Conservation (phyloP, 2,113 vertebrate species). For the Tragelaphus imberbis region DNA sequence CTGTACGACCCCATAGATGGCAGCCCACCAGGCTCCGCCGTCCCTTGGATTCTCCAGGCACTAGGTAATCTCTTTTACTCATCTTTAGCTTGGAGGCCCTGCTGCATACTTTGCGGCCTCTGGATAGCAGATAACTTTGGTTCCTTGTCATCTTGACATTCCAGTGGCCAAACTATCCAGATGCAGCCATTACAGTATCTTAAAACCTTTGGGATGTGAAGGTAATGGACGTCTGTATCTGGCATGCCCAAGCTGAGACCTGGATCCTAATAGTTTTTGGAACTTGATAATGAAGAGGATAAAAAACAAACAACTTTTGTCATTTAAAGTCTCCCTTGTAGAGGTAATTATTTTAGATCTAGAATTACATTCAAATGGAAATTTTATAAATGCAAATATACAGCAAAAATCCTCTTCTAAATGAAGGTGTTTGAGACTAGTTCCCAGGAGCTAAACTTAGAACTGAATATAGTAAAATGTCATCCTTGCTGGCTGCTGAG, state of each 20-base stretch:
- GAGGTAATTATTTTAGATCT: neutral
- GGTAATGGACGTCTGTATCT: neutral
- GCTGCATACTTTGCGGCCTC: neutral
- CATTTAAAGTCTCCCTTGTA: neutral
- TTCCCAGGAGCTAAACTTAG: neutral
- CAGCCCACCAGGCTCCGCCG: no score
- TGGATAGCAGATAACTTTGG: neutral
- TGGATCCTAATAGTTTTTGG: neutral
- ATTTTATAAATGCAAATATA: neutral
- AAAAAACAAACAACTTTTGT: neutral
- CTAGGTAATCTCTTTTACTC: neutral
- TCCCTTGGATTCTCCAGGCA: neutral
- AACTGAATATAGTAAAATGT: neutral
- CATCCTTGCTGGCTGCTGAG: neutral
- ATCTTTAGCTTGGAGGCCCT: neutral
- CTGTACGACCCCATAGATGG: accelerated
- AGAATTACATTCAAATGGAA: neutral
- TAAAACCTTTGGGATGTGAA: conserved; percentile 20
- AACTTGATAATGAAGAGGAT: neutral
- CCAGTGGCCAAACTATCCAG: neutral
- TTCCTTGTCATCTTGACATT: neutral
- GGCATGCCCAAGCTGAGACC: neutral
- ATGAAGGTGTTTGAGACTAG: neutral
- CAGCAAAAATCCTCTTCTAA: neutral
- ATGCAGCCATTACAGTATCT: neutral